Evolutionary conservation across 1,140 invertebrate species (phyloP).

Genomic region (Bursaphelenchus mucronatus): DNA sequence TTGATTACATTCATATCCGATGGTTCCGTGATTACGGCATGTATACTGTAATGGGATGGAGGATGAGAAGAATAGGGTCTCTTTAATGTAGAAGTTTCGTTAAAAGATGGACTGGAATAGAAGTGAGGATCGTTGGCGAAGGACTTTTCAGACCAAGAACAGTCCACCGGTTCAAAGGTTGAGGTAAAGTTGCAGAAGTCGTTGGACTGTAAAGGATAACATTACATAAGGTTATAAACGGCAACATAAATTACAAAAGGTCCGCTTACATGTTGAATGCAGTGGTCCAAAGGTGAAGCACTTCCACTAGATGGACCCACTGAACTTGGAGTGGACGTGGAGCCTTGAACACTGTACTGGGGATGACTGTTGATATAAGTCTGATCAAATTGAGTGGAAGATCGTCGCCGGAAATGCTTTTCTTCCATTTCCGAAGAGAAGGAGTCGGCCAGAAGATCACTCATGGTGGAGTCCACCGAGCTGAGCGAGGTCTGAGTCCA

Average conservation of each 20-base stretch:
- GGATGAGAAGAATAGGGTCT: not conserved
- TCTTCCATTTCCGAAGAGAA: no score
- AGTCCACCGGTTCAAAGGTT: slow-evolving; percentile 2
- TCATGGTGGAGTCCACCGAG: no score
- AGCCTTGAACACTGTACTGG: slow-evolving; percentile 20
- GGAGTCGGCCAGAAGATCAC: no score
- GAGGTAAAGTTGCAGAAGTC: not conserved
- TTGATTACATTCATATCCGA: no score
- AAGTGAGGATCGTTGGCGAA: not conserved
- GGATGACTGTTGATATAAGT: not conserved
- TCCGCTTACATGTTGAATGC: slow-evolving; percentile 3
- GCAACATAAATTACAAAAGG: not conserved
- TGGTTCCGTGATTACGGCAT: no score
- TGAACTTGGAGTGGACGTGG: slow-evolving; percentile 16
- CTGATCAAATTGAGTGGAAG: slow-evolving; percentile 8
- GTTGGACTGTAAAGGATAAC: not conserved
- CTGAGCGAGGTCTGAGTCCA: no score
- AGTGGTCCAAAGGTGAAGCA: slow-evolving; percentile 8
- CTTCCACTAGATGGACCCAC: slow-evolving; percentile 18
- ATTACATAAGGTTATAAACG: not conserved
- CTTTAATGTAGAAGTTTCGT: slow-evolving; percentile 5
- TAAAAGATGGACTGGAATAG: not conserved
- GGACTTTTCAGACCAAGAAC: slow-evolving; percentile 5
- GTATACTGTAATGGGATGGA: no score
- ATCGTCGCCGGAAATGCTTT: slow-evolving; percentile 2